Evolutionary conservation across 2,888 invertebrate species (phyloP), one percentile per base, ranked within the genome.

Genomic region (Schizaphis graminum): DNA sequence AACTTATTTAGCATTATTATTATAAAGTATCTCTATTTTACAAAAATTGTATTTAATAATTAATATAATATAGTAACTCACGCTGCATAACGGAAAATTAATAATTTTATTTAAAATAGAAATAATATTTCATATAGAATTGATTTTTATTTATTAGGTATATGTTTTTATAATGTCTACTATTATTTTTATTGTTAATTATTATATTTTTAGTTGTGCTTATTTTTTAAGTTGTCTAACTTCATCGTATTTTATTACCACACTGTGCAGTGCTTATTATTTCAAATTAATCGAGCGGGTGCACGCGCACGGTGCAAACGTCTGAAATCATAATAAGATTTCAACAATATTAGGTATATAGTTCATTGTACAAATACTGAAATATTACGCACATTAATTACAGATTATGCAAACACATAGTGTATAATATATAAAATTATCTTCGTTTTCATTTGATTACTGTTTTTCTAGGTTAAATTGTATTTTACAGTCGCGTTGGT

Each of bases 391-490:
- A 44, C 28, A n/a, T 16, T 11, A 28, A 85, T 11, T n/a, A 41
- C 21, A 44, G 56, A 91, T 91, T 57, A 56, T 57, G 85, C 56
- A 90, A 90, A 67, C 67, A 47, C 24, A 61, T 41, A 26, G 41
- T 13, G 28, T 86, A 47, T 47, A 47, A 44, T 49, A 53, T 35
- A 13, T n/a, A 49, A n/a, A 49, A 49, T 49, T 91, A 91, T 53
- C n/a, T 84, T 86, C 26, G 24, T 57, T 47, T 57, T 47, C 85
- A 24, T 16, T 41, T 57, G 41, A 56, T 56, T 41, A 21, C 41
- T 56, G 91, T 85, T 91, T 84, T 91, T 91, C 85, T 91, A 91
- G 85, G 91, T 91, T 91, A 91, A 85, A 85, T 44, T 49, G 44
- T 28, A 47, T 44, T 90, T 84, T 91, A 53, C 0, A 53, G 61